Evolutionary conservation across 2,797 vertebrate species (phyloP), one percentile per base, ranked within the genome.

Genomic region (Clarias fuscus): DNA sequence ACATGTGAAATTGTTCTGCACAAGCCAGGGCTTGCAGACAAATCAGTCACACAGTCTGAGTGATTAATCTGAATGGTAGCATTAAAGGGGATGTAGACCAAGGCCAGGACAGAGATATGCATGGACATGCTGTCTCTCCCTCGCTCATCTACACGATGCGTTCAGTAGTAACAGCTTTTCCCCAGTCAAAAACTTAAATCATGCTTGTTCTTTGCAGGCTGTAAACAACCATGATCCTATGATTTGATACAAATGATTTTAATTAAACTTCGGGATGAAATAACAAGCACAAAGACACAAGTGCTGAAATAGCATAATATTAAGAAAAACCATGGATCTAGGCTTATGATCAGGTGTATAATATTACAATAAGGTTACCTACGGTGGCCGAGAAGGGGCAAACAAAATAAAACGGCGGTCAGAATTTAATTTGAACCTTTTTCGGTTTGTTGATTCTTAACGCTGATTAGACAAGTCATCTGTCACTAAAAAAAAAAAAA

Each of bases 1-100:
- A 67, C 83, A 85, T 77, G 53, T 43, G 68, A 83, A 83, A 76
- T 68, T 76, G 61, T 37, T 56, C 73, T 8, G 67, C 43, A 56
- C 83, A 77, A 67, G 83, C 72, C 18, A 13, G 43, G 43, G 59
- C 83, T 77, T 37, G 83, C 61, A 58, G 73, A 76, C 72, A 30
- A 64, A 77, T 84, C 59, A 56, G 72, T 17, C 83, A n/a, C 20
- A 7, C 73, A 62, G 18, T n/a, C 43, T 7, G 27, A 33, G 40
- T 53, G 83, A 84, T 73, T 84, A 75, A 84, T 76, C 56, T 76
- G 59, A 75, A 43, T 0, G 27, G 40, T 59, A 77, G 59, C 67
- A 72, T 20, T 37, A 83, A 72, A 83, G 30, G 53, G 68, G 68
- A 53, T 72, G 53, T 40, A 4, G 22, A 71, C 17, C 67, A 71